Conservation (phyloP, 2,888 invertebrate species). For the Lochmaea capreae region DNA sequence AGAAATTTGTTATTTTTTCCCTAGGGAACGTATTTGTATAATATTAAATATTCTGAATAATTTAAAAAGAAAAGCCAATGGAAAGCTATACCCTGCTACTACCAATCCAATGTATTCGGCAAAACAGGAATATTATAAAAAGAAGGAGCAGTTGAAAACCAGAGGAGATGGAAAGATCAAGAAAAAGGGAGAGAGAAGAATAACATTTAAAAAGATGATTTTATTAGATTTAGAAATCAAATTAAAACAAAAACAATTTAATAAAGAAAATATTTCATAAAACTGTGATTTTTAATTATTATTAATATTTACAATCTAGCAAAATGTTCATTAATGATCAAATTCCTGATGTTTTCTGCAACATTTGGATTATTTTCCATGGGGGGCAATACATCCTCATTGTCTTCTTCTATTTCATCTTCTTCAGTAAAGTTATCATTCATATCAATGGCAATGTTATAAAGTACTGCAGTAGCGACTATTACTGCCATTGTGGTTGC, state of each 20-base stretch:
- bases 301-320: background rate
- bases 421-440: constrained; percentile 4
- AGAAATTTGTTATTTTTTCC: no score
- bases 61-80: background rate
- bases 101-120: background rate
- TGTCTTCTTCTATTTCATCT: background rate
- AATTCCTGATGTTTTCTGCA: background rate
- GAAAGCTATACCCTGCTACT: background rate
- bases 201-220: background rate
- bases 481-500: background rate
- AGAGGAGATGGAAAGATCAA: background rate
- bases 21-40: no score
- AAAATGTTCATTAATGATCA: background rate
- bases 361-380: background rate
- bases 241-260: background rate
- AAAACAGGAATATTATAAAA: background rate
- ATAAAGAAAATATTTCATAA: no score
- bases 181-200: no score
- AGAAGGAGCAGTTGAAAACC: background rate
- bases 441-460: constrained; percentile 7
- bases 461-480: constrained; percentile 14
- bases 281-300: background rate
- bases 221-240: background rate
- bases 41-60: no score
- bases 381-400: background rate